Evolutionary conservation across 2,797 vertebrate genomes (phyloP).

Genomic region (Amblyraja radiata): DNA sequence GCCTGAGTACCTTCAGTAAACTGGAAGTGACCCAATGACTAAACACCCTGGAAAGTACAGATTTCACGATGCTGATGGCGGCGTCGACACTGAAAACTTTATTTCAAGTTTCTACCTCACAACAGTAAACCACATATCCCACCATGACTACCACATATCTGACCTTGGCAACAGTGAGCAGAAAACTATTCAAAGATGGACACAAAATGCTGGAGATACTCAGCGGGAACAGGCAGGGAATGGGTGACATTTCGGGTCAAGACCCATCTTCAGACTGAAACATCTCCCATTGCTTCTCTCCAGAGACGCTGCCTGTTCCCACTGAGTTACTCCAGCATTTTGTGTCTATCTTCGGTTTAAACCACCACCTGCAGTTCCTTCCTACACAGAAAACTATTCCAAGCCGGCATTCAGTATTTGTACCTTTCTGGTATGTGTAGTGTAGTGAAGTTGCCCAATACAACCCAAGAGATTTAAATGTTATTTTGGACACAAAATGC

Average conservation of each 20-base stretch:
- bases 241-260: too few relatives aligned
- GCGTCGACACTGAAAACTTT: not conserved
- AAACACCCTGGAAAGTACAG: not conserved
- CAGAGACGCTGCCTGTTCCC: too few relatives aligned
- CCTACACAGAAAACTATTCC: not conserved
- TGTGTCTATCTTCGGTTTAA: too few relatives aligned
- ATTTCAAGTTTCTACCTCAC: not conserved
- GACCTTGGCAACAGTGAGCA: not conserved
- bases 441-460: not conserved
- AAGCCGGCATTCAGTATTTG: not conserved
- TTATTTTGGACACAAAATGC: not conserved
- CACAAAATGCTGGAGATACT: too few relatives aligned
- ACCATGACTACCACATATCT: not conserved
- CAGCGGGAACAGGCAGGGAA: too few relatives aligned
- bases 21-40: constrained; percentile 15
- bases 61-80: not conserved
- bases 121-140: not conserved
- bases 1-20: constrained; percentile 46
- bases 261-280: too few relatives aligned
- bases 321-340: too few relatives aligned
- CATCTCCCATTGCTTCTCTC: too few relatives aligned
- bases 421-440: not conserved
- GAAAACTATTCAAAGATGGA: too few relatives aligned
- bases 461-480: not conserved
- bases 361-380: too few relatives aligned